These are phyloP conservation scores for Pseudocheirus occidentalis DNA, from an alignment of 2,797 vertebrate genomes.

Conservation along the genomic window DNA sequence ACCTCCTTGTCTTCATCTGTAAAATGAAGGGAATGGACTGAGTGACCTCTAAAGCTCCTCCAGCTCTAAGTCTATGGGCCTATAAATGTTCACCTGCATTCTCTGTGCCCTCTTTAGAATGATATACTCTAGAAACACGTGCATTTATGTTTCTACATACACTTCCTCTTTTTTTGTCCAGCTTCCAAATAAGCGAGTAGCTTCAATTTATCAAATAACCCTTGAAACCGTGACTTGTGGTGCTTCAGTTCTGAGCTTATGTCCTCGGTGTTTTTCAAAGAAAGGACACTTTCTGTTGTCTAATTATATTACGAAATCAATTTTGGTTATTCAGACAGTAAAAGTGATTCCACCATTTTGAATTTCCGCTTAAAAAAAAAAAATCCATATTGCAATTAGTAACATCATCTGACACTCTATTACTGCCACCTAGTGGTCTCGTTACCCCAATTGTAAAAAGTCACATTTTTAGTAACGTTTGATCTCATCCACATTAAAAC, in stretches of 20 bases:
- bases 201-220: not conserved
- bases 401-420: not conserved
- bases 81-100: not conserved
- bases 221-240: not conserved
- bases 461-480: not conserved
- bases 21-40: not conserved
- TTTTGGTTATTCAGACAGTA: not conserved
- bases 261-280: not conserved
- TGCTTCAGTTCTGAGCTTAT: not conserved
- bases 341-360: not conserved
- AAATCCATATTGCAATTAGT: not conserved
- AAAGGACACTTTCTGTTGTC: not conserved
- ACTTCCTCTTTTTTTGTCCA: not conserved
- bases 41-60: not conserved
- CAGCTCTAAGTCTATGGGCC: not conserved
- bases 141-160: not conserved
- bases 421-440: not conserved
- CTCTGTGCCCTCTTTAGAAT: not conserved
- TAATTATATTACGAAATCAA: not conserved
- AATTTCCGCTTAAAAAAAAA: not conserved
- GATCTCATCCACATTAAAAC: not conserved
- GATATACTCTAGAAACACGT: not conserved
- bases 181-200: not conserved
- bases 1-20: not conserved
- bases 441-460: not conserved